These are phyloP conservation scores for Morpho helenor DNA, from an alignment of 2,888 invertebrate genomes.

Conservation along the genomic window DNA sequence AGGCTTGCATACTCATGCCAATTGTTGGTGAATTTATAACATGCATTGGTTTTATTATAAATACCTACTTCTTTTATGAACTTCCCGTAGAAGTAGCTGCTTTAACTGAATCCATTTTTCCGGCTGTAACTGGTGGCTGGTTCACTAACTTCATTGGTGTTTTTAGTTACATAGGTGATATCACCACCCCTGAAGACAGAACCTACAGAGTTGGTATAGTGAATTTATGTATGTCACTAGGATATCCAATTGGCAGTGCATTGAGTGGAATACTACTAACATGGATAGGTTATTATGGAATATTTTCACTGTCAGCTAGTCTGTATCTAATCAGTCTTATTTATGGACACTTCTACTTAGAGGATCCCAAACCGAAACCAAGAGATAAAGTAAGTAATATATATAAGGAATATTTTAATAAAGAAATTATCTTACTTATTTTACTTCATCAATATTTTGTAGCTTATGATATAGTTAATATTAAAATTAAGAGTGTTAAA, in stretches of 20 bases:
- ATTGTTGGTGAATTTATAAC: constrained; percentile 89
- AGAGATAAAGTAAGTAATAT: constrained; percentile 40
- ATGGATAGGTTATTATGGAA: constrained; percentile 89
- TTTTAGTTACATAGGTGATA: constrained; percentile 92
- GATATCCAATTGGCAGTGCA: constrained; percentile 92
- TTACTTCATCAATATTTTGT: too few species aligned
- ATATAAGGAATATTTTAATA: background rate
- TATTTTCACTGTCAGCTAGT: constrained; percentile 85
- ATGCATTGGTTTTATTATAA: constrained; percentile 87
- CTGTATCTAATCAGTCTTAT: constrained; percentile 86
- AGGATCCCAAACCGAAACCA: constrained; percentile 77
- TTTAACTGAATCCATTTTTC: constrained; percentile 87
- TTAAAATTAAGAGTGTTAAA: too few species aligned
- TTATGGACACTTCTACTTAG: constrained; percentile 84
- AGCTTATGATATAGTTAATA: too few species aligned
- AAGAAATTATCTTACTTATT: background rate
- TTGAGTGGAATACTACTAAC: constrained; percentile 87
- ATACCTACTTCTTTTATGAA: constrained; percentile 88
- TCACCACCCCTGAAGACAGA: constrained; percentile 88
- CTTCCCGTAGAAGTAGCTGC: constrained; percentile 89
- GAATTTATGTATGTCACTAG: constrained; percentile 91
- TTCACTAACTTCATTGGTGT: constrained; percentile 92
- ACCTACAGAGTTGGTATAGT: constrained; percentile 92
- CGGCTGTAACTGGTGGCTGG: constrained; percentile 91
- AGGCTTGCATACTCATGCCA: constrained; percentile 90